Conservation (phyloP, 23 tunicate species). For the Styela plicata region DNA sequence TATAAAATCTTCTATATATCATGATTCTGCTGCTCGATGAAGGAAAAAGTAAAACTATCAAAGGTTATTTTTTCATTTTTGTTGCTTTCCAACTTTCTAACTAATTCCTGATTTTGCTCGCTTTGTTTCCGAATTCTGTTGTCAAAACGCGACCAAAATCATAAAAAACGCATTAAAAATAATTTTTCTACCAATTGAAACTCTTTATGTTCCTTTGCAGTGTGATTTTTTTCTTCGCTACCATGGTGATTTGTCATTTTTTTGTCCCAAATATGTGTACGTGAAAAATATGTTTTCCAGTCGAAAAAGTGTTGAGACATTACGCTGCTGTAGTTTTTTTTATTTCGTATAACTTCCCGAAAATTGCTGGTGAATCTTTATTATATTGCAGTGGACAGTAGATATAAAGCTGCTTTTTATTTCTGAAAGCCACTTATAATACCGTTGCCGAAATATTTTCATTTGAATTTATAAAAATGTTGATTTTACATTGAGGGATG, state of each 20-base stretch:
- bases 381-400: neutral
- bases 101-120: too few relatives aligned
- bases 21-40: too few relatives aligned
- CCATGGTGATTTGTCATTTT: neutral
- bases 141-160: neutral
- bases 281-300: neutral
- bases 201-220: neutral
- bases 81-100: too few relatives aligned
- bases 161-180: neutral
- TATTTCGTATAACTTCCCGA: neutral
- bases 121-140: neutral
- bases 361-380: neutral
- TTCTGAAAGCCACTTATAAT: neutral
- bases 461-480: too few relatives aligned
- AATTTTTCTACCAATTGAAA: neutral
- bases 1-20: too few relatives aligned
- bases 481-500: too few relatives aligned
- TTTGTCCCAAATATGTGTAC: neutral
- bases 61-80: too few relatives aligned
- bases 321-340: neutral
- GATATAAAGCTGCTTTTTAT: neutral
- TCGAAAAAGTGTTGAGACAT: neutral
- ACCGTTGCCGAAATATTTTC: too few relatives aligned
- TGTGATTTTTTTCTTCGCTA: neutral
- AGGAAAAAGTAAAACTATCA: too few relatives aligned